Evolutionary conservation across 2,888 invertebrate species (phyloP).

Genomic region (Diarsia dahlii): DNA sequence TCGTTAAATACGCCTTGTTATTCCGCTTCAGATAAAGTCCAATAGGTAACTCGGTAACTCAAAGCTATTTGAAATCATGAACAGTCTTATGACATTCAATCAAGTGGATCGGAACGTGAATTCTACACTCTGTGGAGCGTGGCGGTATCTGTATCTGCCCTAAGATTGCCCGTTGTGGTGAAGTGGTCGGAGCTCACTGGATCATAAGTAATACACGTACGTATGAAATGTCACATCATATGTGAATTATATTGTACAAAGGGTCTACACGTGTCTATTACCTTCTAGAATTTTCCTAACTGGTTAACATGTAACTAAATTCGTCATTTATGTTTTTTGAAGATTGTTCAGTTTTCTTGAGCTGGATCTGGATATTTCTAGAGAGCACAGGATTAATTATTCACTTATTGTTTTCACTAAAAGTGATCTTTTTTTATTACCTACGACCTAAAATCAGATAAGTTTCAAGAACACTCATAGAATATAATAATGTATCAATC

Average conservation of each 20-base stretch:
- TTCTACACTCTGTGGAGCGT: slow-evolving; percentile 43
- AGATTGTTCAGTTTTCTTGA: not conserved
- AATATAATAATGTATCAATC: too few species aligned
- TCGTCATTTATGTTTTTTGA: not conserved
- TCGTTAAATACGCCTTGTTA: slow-evolving; percentile 5
- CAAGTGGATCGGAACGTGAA: slow-evolving; percentile 53
- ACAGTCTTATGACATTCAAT: slow-evolving; percentile 20
- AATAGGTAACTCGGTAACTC: slow-evolving; percentile 20
- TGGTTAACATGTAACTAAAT: not conserved
- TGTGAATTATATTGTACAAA: slow-evolving; percentile 24
- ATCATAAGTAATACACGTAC: slow-evolving; percentile 18
- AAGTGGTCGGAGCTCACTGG: slow-evolving; percentile 28
- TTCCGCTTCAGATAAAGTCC: slow-evolving; percentile 26
- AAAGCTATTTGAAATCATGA: slow-evolving; percentile 25
- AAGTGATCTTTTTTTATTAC: not conserved
- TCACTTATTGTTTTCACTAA: not conserved
- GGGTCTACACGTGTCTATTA: not conserved
- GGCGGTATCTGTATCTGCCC: slow-evolving; percentile 17
- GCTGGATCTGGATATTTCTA: not conserved
- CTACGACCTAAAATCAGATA: too few species aligned
- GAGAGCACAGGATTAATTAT: not conserved
- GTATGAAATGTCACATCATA: slow-evolving; percentile 2
- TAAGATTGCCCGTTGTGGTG: slow-evolving; percentile 38
- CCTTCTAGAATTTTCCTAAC: not conserved
- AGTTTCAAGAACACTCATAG: too few species aligned